phyloP scores from a whole-genome alignment of 1,140 invertebrate genomes.

The Drosophila busckii region DNA sequence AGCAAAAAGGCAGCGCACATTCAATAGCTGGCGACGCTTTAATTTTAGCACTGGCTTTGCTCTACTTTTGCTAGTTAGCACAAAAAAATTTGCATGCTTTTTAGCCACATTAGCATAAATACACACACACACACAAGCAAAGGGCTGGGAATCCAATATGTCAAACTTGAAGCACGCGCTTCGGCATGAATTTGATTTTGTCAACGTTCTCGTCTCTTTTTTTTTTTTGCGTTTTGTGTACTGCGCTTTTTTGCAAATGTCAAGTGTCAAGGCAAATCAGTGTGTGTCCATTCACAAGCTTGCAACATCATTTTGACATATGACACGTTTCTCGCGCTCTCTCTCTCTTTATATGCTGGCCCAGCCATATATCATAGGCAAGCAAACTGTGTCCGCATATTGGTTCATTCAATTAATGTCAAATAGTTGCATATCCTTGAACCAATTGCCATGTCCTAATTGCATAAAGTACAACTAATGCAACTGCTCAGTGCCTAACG shows the following conservation, averaged over 20 bases:
- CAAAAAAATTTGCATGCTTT: constrained; percentile 65
- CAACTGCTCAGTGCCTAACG: constrained; percentile 34
- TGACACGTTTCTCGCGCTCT: neutral
- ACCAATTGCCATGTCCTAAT: constrained; percentile 34
- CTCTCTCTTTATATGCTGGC: constrained; percentile 28
- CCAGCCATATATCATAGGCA: constrained; percentile 55
- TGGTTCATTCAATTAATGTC: constrained; percentile 65
- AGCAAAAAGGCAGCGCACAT: constrained; percentile 10
- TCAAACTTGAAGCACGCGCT: constrained; percentile 54
- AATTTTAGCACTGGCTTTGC: constrained; percentile 40
- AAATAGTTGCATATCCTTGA: constrained; percentile 47
- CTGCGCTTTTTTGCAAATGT: constrained; percentile 41
- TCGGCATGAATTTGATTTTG: too few relatives aligned
- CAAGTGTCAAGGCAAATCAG: constrained; percentile 61
- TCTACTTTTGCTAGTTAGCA: constrained; percentile 33
- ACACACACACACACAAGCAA: constrained; percentile 31
- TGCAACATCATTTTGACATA: constrained; percentile 25
- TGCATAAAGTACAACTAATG: constrained; percentile 44
- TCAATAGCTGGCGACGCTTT: constrained; percentile 15
- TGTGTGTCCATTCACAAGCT: constrained; percentile 12
- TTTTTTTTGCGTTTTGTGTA: constrained; percentile 6
- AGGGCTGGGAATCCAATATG: constrained; percentile 44
- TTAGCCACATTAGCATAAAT: constrained; percentile 67
- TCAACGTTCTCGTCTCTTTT: constrained; percentile 22
- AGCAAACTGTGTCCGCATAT: too few relatives aligned